Evolutionary conservation across 2,113 vertebrate genomes (phyloP), one percentile per base, ranked within the genome.

Genomic region (Austrofundulus limnaeus): DNA sequence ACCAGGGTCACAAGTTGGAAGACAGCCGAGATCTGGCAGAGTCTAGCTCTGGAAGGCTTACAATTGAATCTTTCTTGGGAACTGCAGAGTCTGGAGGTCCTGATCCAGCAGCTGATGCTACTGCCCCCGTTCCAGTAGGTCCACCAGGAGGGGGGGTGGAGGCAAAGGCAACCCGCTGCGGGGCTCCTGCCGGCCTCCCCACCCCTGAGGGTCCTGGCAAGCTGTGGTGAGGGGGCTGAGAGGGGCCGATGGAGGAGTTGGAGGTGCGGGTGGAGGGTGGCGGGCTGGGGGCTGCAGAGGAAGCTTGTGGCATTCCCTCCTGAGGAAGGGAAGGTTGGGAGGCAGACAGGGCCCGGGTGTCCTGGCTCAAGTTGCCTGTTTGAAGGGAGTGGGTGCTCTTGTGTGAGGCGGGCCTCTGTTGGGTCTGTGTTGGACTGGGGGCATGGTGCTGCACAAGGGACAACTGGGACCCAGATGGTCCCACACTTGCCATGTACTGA

Each of bases 1-100:
- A 87, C 87, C 78, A 91, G 90, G 93, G 95, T 98, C 96, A 98
- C 94, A 98, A 96, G 88, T 97, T 97, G 92, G 96, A 97, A 70
- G 96, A 95, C 67, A 98, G 93, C 91, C 94, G 92, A 69, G 94
- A 94, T 92, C 94, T 94, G 83, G 93, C 90, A 11, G 93, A 92
- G 94, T 98, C 95, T 87, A 90, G 94, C 69, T 96, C 95, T 17
- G 94, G 93, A 63, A 93, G 91, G 86, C 94, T 93, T 70, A 93
- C 88, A 57, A 91, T 89, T 48, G 94, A 95, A 92, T 94, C 94
- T 84, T 94, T 94, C 90, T 91, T 90, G 81, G 92, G 60, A 34
- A 87, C 83, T 67, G 83, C 90, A 13, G 94, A 93, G 90, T 95
- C 94, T 87, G 92, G 90, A 65, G 83, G 85, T 69, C 81, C 85